Evolutionary conservation across 2,888 invertebrate species (phyloP), one percentile per base, ranked within the genome.

Genomic region (Tetanocera ferruginea): DNA sequence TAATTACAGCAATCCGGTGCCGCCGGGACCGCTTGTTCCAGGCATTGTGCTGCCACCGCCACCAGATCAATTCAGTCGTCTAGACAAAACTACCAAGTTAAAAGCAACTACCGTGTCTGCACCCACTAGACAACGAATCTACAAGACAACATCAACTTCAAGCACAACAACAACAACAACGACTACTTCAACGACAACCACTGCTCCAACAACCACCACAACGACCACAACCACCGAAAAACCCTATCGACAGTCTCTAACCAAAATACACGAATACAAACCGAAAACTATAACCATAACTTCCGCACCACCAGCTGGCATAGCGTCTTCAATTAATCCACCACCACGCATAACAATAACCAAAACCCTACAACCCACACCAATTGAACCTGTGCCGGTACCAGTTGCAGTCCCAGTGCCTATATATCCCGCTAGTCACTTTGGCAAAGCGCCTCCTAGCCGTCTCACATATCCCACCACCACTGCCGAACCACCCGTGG

Each of bases 41-140:
- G 97, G 96, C 72, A 96, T 97, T 80, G 94, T 97, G 34, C 90
- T 97, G 71, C 96, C 96, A 3, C 97, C 97, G 8, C 97, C 97
- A 2, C 96, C 96, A 0, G 94, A 96, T 87, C 96, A 96, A 89
- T 97, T 97, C 85, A 94, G 94, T 5, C 93, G 94, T 1, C 89
- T 94, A 76, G 93, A 95, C 85, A 91, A 92, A 81, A 88, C 87
- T 37, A 80, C 76, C 23, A 83, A 86, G 78, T 89, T 90, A 67
- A 80, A 76, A 85, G 77, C 76, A 82, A 84, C 31, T 77, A 83
- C 43, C 71, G 55, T 80, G 49, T 69, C 77, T 2, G 66, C 76
- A 14, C 75, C 82, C 2, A n/a, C 79, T 28, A 66, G 79, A 57
- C 79, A 80, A 43, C 75, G 80, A 73, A 49, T 78, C 23, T 77